Base-by-base conservation (phyloP, 2,888 invertebrate species). In the Philaethria dido region DNA sequence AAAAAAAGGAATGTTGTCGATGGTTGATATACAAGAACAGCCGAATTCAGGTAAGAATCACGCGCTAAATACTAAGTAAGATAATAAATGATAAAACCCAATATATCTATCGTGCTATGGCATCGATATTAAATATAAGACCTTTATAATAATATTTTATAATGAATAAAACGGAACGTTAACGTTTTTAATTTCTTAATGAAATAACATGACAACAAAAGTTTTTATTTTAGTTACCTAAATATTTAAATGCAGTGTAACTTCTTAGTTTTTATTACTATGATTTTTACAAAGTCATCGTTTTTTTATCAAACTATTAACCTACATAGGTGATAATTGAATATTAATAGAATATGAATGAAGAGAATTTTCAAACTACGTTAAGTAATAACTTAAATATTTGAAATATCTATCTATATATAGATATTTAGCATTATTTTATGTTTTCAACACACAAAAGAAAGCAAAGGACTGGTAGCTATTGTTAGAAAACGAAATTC, bases 11-110 rank as follows among this genome's bases (percentile, higher is more conserved):
- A 89, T 93, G 85, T 84, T 88, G 81, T 86, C 88, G 72, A 81
- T 85, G 73, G 82, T 87, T 75, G 92, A 91, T 76, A 82, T 93
- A 73, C 90, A 92, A 79, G 87, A 91, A 70, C 88, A 88, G 73
- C 93, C 93, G 47, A 89, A 87, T 81, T 90, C 90, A 88, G 94
- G 94, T 94, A 80, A 92, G 92, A 82, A 84, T 83, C 80, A 83
- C 73, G 74, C 77, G 75, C 70, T 73, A 76, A 78, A 74, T 72
- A 81, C 76, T 78, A 79, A 77, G 76, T 80, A 67, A 64, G 84
- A 83, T 85, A 82, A 78, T 79, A 79, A 78, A 79, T 77, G 81
- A 84, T 83, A 85, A 50, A 50, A 50, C 50, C 16, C n/a, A n/a
- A 81, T 82, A 75, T 75, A 79, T 82, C 80, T 42, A 62, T 62